These are phyloP conservation scores for Agrotis ipsilon DNA, from an alignment of 2,888 invertebrate species.

Conservation along the genomic window DNA sequence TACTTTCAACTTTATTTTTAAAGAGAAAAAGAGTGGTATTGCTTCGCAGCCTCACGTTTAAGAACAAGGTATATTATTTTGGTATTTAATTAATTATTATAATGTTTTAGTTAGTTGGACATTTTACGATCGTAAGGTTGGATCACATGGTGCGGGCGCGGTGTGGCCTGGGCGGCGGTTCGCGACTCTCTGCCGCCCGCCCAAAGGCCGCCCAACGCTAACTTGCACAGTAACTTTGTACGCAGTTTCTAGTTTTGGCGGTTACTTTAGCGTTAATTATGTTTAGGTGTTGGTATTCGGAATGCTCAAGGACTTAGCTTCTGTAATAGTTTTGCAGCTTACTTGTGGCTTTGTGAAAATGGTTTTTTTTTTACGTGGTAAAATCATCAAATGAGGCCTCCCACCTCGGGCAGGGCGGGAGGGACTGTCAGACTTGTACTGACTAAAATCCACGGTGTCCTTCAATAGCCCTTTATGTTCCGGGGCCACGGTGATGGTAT, in stretches of 20 bases:
- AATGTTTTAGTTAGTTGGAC: conserved; percentile 59
- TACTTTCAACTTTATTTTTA: conserved; percentile 70
- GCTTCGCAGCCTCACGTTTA: conserved; percentile 69
- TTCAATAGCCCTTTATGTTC: too few species aligned
- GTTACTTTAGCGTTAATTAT: conserved; percentile 28
- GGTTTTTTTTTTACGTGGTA: too few species aligned
- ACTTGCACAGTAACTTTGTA: conserved; percentile 66
- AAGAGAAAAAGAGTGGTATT: conserved; percentile 62
- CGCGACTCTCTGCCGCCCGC: conserved; percentile 81
- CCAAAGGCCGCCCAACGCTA: conserved; percentile 67
- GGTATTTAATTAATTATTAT: conserved; percentile 9
- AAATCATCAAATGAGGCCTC: too few species aligned
- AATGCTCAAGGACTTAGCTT: conserved; percentile 2
- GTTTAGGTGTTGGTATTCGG: conserved; percentile 15
- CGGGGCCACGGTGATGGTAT: too few species aligned
- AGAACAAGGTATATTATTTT: conserved; percentile 39
- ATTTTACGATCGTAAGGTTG: conserved; percentile 66
- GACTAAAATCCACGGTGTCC: too few species aligned
- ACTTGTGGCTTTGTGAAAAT: neutral
- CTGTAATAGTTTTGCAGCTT: neutral
- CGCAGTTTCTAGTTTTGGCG: conserved; percentile 59
- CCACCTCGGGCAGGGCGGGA: too few species aligned
- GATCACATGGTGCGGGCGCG: conserved; percentile 72
- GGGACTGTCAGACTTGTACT: too few species aligned
- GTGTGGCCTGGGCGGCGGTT: conserved; percentile 76